Percentiles rank a stretch among this genome's conserved stretches.
phyloP scores from a whole-genome alignment of 2,888 invertebrate genomes.

The Helobdella robusta region DNA sequence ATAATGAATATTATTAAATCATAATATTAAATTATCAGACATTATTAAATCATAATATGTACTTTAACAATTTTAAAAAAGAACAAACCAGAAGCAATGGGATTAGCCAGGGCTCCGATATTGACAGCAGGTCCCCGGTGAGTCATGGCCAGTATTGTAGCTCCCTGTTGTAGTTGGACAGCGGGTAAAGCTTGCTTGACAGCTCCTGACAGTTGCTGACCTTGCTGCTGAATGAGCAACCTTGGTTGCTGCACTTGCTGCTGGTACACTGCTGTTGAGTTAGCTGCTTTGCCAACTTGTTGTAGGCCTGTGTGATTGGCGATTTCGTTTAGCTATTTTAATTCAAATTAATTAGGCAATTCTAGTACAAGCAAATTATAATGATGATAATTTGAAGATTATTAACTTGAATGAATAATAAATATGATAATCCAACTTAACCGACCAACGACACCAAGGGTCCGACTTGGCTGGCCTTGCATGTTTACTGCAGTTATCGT shows the following conservation, averaged over 20 bases:
- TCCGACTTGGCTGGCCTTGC: conserved; percentile 1
- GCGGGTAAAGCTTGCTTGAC: background rate
- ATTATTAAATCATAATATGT: no score
- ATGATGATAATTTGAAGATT: no score
- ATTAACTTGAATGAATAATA: no score
- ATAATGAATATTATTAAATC: no score
- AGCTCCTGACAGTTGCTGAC: no score
- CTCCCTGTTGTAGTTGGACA: background rate
- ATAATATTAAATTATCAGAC: no score
- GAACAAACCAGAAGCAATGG: background rate
- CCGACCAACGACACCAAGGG: background rate
- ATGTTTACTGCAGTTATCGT: conserved; percentile 7
- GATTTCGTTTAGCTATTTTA: background rate
- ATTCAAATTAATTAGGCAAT: no score
- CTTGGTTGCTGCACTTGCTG: conserved; percentile 7
- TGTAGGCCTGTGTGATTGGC: background rate
- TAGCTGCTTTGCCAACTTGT: conserved; percentile 1
- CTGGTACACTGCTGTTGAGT: background rate
- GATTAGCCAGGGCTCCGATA: background rate
- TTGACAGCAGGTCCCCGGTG: background rate
- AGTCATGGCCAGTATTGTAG: conserved; percentile 7
- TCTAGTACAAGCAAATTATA: no score
- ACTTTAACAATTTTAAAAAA: background rate
- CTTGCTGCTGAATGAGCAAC: conserved; percentile 5
- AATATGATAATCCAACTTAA: background rate